Conservation (phyloP, 2,797 vertebrate genomes). For the Apogon talboti region DNA sequence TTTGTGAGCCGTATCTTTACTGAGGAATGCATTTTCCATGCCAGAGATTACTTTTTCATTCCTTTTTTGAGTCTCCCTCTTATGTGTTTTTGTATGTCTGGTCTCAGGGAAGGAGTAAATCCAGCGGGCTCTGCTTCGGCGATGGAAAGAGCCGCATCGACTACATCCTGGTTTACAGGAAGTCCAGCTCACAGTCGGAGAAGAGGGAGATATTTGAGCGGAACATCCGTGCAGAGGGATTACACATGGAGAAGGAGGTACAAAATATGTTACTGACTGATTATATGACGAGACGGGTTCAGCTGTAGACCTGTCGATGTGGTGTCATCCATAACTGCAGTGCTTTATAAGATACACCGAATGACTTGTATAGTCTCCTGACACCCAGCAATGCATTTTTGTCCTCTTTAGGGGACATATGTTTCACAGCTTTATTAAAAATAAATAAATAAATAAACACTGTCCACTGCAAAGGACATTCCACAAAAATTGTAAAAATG, state of each 20-base stretch:
- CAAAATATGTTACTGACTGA: neutral
- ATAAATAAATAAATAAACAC: too few relatives aligned
- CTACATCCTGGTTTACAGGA: slow-evolving; percentile 94
- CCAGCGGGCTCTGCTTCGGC: slow-evolving; percentile 89
- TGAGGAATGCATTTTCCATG: too few relatives aligned
- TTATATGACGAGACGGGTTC: neutral
- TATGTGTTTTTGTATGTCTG: slow-evolving; percentile 42
- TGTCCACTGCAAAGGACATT: too few relatives aligned
- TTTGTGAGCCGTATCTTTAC: neutral
- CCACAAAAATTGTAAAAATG: too few relatives aligned
- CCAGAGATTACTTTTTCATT: too few relatives aligned
- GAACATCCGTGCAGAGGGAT: slow-evolving; percentile 92
- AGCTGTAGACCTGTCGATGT: neutral
- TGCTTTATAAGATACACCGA: too few relatives aligned
- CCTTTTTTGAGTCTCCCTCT: neutral
- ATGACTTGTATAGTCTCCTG: too few relatives aligned
- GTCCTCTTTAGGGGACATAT: too few relatives aligned
- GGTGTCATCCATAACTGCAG: neutral
- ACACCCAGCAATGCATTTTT: too few relatives aligned
- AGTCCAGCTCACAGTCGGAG: slow-evolving; percentile 89
- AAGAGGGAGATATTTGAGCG: slow-evolving; percentile 94
- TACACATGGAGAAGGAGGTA: slow-evolving; percentile 95
- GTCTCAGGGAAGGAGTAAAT: slow-evolving; percentile 85
- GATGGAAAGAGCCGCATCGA: slow-evolving; percentile 92
- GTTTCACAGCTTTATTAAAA: too few relatives aligned